Percentiles rank a stretch among this genome's conserved stretches.
These are phyloP conservation scores for Paedocypris sp. DNA, from an alignment of 2,113 vertebrate genomes.

Conservation along the genomic window DNA sequence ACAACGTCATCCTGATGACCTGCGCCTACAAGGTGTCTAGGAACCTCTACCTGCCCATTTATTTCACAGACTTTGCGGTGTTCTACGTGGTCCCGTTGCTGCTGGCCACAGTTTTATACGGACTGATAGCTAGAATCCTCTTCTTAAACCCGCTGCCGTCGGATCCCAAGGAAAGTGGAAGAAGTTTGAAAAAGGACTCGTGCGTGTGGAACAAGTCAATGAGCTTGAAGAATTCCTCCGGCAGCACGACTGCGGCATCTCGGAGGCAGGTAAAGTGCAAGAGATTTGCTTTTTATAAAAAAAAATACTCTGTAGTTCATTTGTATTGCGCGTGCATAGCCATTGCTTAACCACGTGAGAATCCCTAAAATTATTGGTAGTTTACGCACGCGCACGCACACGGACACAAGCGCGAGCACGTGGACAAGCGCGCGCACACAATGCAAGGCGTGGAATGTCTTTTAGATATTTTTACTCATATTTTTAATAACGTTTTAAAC, in stretches of 20 bases:
- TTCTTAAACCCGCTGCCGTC: slow-evolving; percentile 83
- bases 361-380: too few relatives aligned
- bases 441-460: too few relatives aligned
- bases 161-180: slow-evolving; percentile 72
- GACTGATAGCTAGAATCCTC: slow-evolving; percentile 87
- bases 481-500: too few relatives aligned
- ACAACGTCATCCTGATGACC: slow-evolving; percentile 66
- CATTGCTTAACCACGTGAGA: too few relatives aligned
- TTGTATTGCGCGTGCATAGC: too few relatives aligned
- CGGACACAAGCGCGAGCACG: too few relatives aligned
- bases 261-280: slow-evolving; percentile 80
- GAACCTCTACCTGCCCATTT: slow-evolving; percentile 87
- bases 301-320: too few relatives aligned
- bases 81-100: slow-evolving; percentile 90
- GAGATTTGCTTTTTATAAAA: neutral
- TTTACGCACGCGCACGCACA: too few relatives aligned
- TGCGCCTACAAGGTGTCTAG: slow-evolving; percentile 88
- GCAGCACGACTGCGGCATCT: slow-evolving; percentile 77
- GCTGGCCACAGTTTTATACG: slow-evolving; percentile 84
- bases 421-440: too few relatives aligned
- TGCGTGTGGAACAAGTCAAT: slow-evolving; percentile 56
- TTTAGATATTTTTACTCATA: too few relatives aligned
- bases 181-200: slow-evolving; percentile 67
- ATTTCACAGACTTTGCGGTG: slow-evolving; percentile 86
- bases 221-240: slow-evolving; percentile 63